phyloP scores from a whole-genome alignment of 1,140 invertebrate species.

The Diorhabda elongata region DNA sequence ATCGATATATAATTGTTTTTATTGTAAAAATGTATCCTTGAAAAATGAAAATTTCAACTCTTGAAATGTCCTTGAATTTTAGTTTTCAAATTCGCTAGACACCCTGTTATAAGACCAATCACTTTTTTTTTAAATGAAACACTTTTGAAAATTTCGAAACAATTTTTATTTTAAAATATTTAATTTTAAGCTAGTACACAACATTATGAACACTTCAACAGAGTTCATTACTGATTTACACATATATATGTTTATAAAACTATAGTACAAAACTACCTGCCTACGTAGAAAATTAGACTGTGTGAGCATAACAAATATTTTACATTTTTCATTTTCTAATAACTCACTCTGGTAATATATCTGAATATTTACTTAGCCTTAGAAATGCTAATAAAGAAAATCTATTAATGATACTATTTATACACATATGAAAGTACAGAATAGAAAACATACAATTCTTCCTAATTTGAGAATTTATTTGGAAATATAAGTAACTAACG shows the following conservation, averaged over 20 bases:
- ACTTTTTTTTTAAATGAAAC: neutral
- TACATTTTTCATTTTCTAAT: conserved; percentile 23
- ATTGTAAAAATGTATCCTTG: no score
- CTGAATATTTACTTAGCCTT: neutral
- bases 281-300: conserved; percentile 42
- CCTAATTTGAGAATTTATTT: no score
- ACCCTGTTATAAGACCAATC: no score
- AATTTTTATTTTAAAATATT: conserved; percentile 31
- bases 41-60: no score
- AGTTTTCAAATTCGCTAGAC: no score
- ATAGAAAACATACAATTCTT: no score
- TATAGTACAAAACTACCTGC: conserved; percentile 37
- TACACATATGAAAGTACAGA: no score
- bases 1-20: no score
- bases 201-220: conserved; percentile 29
- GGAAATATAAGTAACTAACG: no score
- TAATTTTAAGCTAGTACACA: conserved; percentile 32
- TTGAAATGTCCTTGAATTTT: no score
- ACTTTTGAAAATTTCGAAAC: conserved; percentile 23
- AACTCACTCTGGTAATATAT: conserved; percentile 6
- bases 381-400: neutral
- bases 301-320: conserved; percentile 36
- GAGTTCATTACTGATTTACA: conserved; percentile 18
- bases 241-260: conserved; percentile 30
- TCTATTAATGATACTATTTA: no score